Percentiles rank a stretch among this genome's conserved stretches.
phyloP scores from a whole-genome alignment of 2,113 vertebrate genomes.

The Bothrops jararaca region DNA sequence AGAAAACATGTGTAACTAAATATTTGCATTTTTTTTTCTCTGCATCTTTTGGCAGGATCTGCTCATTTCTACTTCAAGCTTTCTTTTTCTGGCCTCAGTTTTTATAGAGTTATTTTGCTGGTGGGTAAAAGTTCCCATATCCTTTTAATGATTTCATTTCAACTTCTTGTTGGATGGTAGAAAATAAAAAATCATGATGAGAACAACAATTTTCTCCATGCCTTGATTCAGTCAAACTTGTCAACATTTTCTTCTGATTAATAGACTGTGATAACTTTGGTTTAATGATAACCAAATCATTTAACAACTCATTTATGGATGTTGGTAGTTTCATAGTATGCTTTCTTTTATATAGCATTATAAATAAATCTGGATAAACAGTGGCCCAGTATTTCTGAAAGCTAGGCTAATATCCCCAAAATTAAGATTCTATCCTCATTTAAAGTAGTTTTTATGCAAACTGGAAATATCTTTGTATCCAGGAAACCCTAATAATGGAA shows the following conservation, averaged over 20 bases:
- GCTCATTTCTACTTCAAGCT: neutral
- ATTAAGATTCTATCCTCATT: neutral
- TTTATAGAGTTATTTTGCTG: neutral
- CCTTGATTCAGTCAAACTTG: neutral
- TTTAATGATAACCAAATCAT: neutral
- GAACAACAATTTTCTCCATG: neutral
- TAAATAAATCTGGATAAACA: neutral
- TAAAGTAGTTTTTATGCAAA: slow-evolving; percentile 16
- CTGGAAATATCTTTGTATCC: slow-evolving; percentile 17
- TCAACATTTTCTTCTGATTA: neutral
- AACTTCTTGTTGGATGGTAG: neutral
- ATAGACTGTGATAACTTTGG: neutral
- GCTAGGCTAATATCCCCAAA: neutral
- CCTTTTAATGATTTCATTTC: neutral
- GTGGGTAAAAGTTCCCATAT: neutral
- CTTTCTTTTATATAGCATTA: neutral
- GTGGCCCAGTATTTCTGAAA: neutral
- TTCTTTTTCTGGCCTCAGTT: neutral
- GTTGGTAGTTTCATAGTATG: neutral
- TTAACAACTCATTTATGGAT: neutral
- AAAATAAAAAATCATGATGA: neutral
- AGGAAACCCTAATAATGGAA: neutral
- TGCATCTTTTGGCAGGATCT: neutral
- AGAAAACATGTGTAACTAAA: neutral
- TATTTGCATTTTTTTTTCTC: neutral